Percentiles rank a stretch among this genome's conserved stretches.
These are phyloP conservation scores for Accipiter virgatus DNA, from an alignment of 2,113 vertebrate species.

Conservation along the genomic window DNA sequence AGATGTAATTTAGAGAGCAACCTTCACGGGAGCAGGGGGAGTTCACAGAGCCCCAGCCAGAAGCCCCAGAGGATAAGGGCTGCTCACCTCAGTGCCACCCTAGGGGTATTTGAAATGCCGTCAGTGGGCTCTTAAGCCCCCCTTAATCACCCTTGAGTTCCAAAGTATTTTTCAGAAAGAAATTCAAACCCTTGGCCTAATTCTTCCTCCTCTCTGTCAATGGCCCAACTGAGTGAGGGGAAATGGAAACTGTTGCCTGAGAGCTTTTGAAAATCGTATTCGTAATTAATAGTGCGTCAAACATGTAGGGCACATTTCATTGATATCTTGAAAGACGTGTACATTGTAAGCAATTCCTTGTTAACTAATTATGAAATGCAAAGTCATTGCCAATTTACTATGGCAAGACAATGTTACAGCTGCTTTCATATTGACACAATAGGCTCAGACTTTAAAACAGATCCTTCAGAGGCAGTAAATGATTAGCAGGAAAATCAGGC, in stretches of 20 bases:
- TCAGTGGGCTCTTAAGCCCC: rapidly evolving
- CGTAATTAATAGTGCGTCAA: not conserved
- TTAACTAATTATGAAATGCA: conserved; percentile 28
- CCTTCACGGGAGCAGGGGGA: not conserved
- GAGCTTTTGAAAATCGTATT: not conserved
- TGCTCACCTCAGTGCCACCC: not conserved
- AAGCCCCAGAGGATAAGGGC: not conserved
- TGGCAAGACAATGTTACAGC: not conserved
- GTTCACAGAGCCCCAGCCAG: not conserved
- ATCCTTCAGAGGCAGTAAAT: not conserved
- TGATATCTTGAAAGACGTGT: not conserved
- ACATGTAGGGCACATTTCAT: not conserved
- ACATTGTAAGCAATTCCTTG: not conserved
- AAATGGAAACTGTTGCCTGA: not conserved
- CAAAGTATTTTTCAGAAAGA: not conserved
- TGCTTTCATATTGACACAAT: not conserved
- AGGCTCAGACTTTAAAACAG: not conserved
- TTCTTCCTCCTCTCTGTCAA: not conserved
- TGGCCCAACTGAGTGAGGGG: not conserved
- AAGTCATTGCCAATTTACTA: conserved; percentile 12
- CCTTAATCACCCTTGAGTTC: not conserved
- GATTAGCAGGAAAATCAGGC: not conserved
- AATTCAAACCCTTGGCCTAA: not conserved
- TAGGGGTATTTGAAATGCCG: rapidly evolving
- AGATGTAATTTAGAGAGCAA: not conserved